Base-by-base conservation (phyloP, 2,888 invertebrate species). In the Diploptera punctata region DNA sequence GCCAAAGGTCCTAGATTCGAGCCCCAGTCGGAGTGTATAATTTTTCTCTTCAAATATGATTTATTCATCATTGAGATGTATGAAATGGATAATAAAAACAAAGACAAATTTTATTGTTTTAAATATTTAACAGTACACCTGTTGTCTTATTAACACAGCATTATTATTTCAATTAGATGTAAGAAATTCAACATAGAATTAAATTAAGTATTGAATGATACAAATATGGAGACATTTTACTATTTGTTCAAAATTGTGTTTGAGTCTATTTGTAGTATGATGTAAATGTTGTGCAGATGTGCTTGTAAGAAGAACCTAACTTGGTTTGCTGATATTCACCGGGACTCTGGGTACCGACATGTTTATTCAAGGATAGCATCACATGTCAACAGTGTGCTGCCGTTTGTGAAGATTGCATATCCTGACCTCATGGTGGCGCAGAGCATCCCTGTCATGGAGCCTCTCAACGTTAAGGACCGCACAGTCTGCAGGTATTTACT, bases 351-450 rank as follows among this genome's bases (percentile, higher is more conserved):
- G 18, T 69, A 57, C 18, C 73, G 44, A 47, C 76, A 83, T 7
- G 84, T 86, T 4, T 90, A 90, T 78, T 85, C 84, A 67, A 83
- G 82, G 7, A 83, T 89, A 74, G 86, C 89, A 0, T 87, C 88
- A 47, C 82, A 85, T 75, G 88, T 89, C 3, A 84, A 82, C 69
- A 90, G 90, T 79, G 87, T 92, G 16, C 87, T 89, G 73, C 87
- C 88, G 5, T 92, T 92, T 81, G 88, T 90, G 38, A 93, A 92
- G 82, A 87, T 92, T 4, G 91, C 92, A 0, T 92, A 91, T 81
- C 93, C 93, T 19, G 93, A 93, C 78, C 84, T 92, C 82, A 84
- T 86, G 76, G 90, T 90, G 0, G 89, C 87, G 0, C 83, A 86
- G 68, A 77, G 77, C 19, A 77, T 78, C 43, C 84, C 83, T 61